Evolutionary conservation across 2,888 invertebrate genomes (phyloP), one percentile per base, ranked within the genome.

Genomic region (Acrobasis repandana): DNA sequence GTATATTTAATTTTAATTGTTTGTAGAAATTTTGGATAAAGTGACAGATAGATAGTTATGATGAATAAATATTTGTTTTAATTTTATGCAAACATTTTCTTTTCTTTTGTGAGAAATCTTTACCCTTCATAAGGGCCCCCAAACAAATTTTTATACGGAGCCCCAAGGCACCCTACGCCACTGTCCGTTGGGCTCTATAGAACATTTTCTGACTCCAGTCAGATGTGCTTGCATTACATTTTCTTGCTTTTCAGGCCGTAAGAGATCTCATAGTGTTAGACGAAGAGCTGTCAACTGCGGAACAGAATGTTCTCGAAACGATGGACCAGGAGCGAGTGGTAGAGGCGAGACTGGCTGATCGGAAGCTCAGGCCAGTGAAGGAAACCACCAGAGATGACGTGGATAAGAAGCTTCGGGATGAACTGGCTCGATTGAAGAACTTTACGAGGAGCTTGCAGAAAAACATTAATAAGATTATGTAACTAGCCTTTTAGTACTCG

Each of bases 271-370:
- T 94, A 62, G 93, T 93, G 63, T 83, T 96, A 60, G 89, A 93
- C 63, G 94, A 94, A 74, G 97, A 97, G 83, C 93, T 96, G 63
- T 79, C 86, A 36, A 90, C 93, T 15, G 83, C 96, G 46, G 95
- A 96, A 77, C 93, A 93, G 65, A 94, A 95, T 20, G 82, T 96
- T n/a, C 70, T 93, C 56, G 94, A 93, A 48, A 96, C 96, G 72
- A 94, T 93, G 69, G 94, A 95, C 66, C 94, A 94, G 48, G 91
- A 95, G 66, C 95, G 95, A 72, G 84, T 96, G 61, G 94, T 95
- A 4, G 95, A 95, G 80, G 95, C 95, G 0, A 93, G 96, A 67
- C 84, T 96, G 57, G 95, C 95, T 70, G 96, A 96, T 78, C 93
- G 96, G 38, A 91, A 93, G 3, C 93, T 93, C 71, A 92, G 96